These are phyloP conservation scores for Falco peregrinus DNA, from an alignment of 2,797 vertebrate genomes.

Conservation along the genomic window DNA sequence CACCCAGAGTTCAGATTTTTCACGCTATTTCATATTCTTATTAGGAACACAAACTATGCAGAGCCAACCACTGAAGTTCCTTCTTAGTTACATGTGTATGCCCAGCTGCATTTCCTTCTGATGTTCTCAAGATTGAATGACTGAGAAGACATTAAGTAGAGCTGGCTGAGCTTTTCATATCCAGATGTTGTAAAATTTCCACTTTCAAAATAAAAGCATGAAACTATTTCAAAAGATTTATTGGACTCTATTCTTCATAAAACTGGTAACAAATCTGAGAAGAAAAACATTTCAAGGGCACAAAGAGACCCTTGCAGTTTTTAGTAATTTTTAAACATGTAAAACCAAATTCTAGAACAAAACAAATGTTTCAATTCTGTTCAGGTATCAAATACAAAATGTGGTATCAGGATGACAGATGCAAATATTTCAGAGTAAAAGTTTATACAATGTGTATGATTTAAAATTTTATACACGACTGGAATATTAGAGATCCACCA, in stretches of 20 bases:
- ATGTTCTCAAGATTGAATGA: neutral
- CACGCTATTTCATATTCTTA: neutral
- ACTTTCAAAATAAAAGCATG: neutral
- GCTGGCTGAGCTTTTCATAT: neutral
- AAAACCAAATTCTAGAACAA: neutral
- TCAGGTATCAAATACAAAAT: neutral
- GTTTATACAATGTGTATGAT: neutral
- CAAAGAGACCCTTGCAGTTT: neutral
- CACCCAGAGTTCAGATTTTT: neutral
- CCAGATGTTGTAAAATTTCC: neutral
- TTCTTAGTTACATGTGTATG: accelerated
- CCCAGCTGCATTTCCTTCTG: neutral
- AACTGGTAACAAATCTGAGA: neutral
- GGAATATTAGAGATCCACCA: neutral
- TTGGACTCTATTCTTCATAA: neutral
- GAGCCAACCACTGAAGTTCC: neutral
- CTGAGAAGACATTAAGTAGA: neutral
- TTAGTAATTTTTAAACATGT: neutral
- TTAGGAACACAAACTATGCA: neutral
- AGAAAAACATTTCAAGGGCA: neutral
- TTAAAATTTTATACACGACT: neutral
- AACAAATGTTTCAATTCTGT: neutral
- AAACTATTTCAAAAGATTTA: neutral
- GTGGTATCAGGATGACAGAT: neutral
- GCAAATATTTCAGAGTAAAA: neutral